Evolutionary conservation across 2,113 vertebrate species (phyloP).

Genomic region (Spilogale gracilis): DNA sequence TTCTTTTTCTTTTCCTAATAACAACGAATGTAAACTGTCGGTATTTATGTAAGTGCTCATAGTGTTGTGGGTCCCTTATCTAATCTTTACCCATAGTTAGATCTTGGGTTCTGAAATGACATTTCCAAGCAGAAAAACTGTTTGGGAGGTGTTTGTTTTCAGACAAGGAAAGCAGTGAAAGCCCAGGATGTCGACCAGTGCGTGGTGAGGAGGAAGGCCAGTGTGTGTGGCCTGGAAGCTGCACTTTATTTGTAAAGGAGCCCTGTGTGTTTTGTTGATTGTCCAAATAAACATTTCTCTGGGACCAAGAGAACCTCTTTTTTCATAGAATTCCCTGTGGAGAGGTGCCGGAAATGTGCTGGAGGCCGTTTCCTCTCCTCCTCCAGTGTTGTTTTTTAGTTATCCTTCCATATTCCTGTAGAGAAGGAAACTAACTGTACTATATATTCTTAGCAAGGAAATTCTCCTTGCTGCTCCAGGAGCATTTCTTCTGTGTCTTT

Average conservation of each 20-base stretch:
- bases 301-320: background rate
- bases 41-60: background rate
- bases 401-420: slow-evolving; percentile 7
- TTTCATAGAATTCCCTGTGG: background rate
- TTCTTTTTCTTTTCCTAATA: background rate
- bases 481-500: background rate
- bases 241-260: slow-evolving; percentile 16
- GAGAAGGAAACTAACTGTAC: slow-evolving; percentile 12
- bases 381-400: background rate
- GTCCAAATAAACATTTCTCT: slow-evolving; percentile 54
- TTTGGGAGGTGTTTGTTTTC: slow-evolving; percentile 15
- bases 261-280: slow-evolving; percentile 69
- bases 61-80: background rate
- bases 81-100: background rate
- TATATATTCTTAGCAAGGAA: background rate
- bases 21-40: background rate
- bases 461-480: background rate
- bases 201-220: background rate
- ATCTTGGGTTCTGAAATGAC: background rate
- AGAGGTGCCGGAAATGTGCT: slow-evolving; percentile 3
- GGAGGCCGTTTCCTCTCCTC: background rate
- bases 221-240: background rate
- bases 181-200: background rate
- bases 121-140: slow-evolving; percentile 34
- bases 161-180: background rate